These are phyloP conservation scores for Parotocinclus haroldoi DNA, from an alignment of 2,797 vertebrate genomes.

Conservation along the genomic window DNA sequence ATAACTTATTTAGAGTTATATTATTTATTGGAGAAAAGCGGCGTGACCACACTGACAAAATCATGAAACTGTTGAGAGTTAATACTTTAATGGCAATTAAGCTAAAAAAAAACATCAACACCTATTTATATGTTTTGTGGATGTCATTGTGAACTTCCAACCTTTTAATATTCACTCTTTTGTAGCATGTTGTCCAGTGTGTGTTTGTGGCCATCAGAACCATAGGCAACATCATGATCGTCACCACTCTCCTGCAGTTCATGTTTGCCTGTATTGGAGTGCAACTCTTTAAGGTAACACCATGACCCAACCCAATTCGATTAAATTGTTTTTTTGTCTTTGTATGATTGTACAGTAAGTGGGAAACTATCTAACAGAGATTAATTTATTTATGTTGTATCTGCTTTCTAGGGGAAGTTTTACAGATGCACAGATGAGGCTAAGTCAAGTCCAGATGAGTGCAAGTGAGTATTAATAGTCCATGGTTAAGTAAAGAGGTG, in stretches of 20 bases:
- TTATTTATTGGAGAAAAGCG: no score
- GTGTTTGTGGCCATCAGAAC: conserved; percentile 98
- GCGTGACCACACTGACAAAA: no score
- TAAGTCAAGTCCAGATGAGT: conserved; percentile 90
- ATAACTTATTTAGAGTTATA: no score
- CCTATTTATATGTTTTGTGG: no score
- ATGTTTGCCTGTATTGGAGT: conserved; percentile 99
- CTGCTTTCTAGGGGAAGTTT: conserved; percentile 85
- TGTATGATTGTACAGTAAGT: no score
- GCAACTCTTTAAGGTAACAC: conserved; percentile 92
- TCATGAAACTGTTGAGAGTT: no score
- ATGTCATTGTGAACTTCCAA: background rate
- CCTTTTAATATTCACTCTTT: background rate
- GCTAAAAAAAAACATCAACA: no score
- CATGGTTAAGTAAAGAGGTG: background rate
- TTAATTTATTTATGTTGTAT: background rate
- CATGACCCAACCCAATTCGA: no score
- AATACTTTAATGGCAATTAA: no score
- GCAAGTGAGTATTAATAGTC: conserved; percentile 77
- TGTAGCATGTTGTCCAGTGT: conserved; percentile 95
- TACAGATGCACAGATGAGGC: conserved; percentile 94
- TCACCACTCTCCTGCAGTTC: conserved; percentile 96
- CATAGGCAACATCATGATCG: conserved; percentile 99
- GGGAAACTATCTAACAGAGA: background rate
- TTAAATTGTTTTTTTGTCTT: no score